These are phyloP conservation scores for Sinelater perroti DNA, from an alignment of 2,888 invertebrate species.

Conservation along the genomic window DNA sequence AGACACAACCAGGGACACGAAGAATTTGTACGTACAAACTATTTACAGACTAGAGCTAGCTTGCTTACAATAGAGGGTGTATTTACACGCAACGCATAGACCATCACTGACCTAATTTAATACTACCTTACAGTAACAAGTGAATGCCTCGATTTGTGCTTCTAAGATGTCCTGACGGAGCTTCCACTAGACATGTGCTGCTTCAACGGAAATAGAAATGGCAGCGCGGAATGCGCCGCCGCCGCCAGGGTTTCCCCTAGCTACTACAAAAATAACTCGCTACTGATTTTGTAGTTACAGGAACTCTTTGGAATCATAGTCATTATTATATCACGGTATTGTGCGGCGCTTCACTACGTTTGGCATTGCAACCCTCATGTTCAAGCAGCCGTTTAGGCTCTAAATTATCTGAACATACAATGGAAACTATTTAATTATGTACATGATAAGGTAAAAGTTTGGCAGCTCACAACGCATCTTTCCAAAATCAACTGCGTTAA, in stretches of 20 bases:
- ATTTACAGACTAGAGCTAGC: conserved; percentile 56
- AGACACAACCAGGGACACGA: conserved; percentile 45
- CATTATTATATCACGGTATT: conserved; percentile 28
- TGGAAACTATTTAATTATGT: conserved; percentile 8
- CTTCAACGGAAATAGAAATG: conserved; percentile 9
- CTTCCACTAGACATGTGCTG: conserved; percentile 3
- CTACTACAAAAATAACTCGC: conserved; percentile 30
- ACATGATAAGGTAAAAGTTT: conserved; percentile 17
- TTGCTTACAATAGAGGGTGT: conserved; percentile 51
- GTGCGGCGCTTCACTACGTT: conserved; percentile 21
- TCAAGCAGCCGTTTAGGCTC: conserved; percentile 26
- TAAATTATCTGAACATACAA: conserved; percentile 12
- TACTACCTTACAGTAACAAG: conserved; percentile 17
- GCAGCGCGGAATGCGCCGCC: neutral
- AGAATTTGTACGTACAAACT: conserved; percentile 54
- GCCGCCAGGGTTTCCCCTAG: neutral
- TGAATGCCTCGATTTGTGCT: conserved; percentile 1
- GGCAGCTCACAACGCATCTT: conserved; percentile 12
- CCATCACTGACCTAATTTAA: conserved; percentile 7
- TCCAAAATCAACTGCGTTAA: conserved; percentile 15
- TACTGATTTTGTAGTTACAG: conserved; percentile 22
- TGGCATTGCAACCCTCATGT: conserved; percentile 32
- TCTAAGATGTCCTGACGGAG: neutral
- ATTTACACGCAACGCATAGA: conserved; percentile 45
- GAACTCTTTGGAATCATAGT: conserved; percentile 31